These are phyloP conservation scores for Atta texana DNA, from an alignment of 1,140 invertebrate species.

Conservation along the genomic window DNA sequence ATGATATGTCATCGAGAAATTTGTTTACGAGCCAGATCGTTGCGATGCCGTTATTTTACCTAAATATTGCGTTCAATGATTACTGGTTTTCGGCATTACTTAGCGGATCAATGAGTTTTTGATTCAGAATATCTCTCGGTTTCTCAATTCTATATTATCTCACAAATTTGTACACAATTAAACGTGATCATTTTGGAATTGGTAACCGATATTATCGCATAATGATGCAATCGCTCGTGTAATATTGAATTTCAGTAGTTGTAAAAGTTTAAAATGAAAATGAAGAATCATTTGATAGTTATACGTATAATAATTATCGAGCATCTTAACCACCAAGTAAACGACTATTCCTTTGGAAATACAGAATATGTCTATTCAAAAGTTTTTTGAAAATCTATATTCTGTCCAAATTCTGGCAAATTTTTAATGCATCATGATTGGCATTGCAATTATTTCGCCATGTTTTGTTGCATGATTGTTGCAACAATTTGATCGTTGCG, in stretches of 20 bases:
- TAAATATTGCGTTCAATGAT: conserved; percentile 54
- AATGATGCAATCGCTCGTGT: not conserved
- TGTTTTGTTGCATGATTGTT: conserved; percentile 17
- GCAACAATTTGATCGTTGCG: conserved; percentile 39
- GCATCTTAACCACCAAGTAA: not conserved
- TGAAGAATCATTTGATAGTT: not conserved
- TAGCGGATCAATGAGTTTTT: not conserved
- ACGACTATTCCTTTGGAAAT: not conserved
- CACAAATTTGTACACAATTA: not conserved
- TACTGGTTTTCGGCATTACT: not conserved
- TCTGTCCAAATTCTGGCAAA: not conserved
- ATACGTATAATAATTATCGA: not conserved
- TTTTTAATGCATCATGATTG: not conserved
- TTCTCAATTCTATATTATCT: not conserved
- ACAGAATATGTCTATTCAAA: not conserved
- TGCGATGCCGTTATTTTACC: conserved; percentile 65
- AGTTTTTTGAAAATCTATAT: not conserved
- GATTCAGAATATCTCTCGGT: not conserved
- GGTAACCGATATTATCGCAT: conserved; percentile 8
- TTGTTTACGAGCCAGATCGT: conserved; percentile 1
- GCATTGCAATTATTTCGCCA: not conserved
- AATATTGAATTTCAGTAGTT: not conserved
- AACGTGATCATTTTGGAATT: not conserved
- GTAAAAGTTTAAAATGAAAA: not conserved
- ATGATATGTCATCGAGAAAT: not conserved